phyloP scores from a whole-genome alignment of 2,113 vertebrate species.

The Serilophus lunatus region DNA sequence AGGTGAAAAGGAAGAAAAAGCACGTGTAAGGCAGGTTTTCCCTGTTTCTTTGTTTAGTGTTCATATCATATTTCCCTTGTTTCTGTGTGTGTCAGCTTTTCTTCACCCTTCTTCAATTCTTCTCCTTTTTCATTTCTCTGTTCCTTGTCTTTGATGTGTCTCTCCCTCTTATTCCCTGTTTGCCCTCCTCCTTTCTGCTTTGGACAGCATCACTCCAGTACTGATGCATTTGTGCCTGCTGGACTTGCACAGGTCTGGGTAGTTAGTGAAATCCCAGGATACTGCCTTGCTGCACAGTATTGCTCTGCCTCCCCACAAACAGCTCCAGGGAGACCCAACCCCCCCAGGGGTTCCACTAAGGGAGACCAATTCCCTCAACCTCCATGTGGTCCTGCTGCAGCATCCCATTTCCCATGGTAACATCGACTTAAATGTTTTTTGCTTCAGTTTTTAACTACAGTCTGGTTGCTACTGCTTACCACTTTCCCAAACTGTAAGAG shows the following conservation, averaged over 20 bases:
- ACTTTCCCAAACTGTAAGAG: not conserved
- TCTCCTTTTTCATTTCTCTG: not conserved
- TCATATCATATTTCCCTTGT: not conserved
- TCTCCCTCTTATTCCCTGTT: not conserved
- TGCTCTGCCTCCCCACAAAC: not conserved
- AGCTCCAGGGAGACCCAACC: not conserved
- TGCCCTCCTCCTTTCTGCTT: not conserved
- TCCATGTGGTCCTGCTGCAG: not conserved
- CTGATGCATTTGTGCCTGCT: not conserved
- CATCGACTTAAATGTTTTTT: not conserved
- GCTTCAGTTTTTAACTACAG: not conserved
- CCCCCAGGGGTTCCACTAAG: not conserved
- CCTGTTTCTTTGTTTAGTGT: not conserved
- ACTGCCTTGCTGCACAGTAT: rapidly evolving
- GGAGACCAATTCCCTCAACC: rapidly evolving
- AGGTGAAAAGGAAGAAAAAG: not conserved
- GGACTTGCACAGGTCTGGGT: not conserved
- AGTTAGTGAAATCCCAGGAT: not conserved
- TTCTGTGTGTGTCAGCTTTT: not conserved
- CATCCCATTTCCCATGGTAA: not conserved
- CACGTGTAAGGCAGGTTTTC: not conserved
- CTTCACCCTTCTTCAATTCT: not conserved
- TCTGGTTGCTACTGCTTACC: not conserved
- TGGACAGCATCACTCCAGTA: not conserved
- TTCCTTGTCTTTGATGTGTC: not conserved